A percentile compares a stretch with the other conserved stretches of the same genome.
Evolutionary conservation across 2,113 vertebrate species (phyloP).

Genomic region (Taurulus bubalis): DNA sequence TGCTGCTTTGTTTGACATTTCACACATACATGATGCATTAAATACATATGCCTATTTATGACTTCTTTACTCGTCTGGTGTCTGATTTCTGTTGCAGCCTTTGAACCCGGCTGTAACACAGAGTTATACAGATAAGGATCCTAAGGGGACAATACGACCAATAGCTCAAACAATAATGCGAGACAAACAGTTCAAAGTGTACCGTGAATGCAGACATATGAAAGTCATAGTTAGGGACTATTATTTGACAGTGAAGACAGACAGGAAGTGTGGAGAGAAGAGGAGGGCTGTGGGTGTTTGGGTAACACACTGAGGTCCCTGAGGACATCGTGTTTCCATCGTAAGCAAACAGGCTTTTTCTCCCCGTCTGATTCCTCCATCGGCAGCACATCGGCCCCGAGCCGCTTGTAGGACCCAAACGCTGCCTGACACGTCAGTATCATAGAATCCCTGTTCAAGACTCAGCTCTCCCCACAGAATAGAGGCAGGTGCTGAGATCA

Average conservation of each 20-base stretch:
- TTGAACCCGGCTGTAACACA: neutral
- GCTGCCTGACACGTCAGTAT: neutral
- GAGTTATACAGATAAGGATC: neutral
- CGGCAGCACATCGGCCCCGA: neutral
- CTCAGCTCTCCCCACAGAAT: neutral
- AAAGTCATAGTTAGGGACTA: too few relatives aligned
- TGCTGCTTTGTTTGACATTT: neutral
- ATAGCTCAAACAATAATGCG: neutral
- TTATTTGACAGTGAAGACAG: neutral
- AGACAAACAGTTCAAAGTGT: neutral
- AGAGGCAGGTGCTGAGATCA: slow-evolving; percentile 51
- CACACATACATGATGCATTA: neutral
- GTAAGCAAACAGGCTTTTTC: neutral
- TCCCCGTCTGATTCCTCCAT: neutral
- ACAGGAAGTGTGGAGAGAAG: neutral
- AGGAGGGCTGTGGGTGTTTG: neutral
- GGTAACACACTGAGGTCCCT: neutral
- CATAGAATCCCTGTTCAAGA: neutral
- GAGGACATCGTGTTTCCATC: neutral
- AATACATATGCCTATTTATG: neutral
- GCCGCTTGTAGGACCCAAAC: neutral
- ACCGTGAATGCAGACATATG: too few relatives aligned
- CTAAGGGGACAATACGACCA: neutral
- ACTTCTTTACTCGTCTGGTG: neutral
- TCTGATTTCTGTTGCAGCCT: neutral